phyloP scores from a whole-genome alignment of 2,797 vertebrate genomes.

The Sebastiscus albofasciatus region DNA sequence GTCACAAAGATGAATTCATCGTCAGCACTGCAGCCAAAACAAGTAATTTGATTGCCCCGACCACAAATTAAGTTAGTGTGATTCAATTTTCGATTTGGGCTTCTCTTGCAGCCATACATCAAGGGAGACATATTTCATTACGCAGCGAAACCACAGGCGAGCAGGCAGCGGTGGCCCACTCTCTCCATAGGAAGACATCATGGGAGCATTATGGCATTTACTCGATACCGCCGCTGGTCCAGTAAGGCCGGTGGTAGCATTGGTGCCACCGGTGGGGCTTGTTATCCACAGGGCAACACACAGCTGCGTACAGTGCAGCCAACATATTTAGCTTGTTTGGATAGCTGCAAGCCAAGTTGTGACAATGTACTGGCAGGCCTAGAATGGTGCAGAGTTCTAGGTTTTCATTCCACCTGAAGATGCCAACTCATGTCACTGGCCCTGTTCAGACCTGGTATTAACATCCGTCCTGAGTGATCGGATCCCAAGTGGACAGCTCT shows the following conservation, averaged over 20 bases:
- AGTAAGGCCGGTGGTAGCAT: conserved; percentile 21
- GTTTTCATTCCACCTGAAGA: background rate
- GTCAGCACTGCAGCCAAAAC: conserved; percentile 86
- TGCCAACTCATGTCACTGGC: background rate
- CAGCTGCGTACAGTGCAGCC: background rate
- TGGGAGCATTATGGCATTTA: conserved; percentile 81
- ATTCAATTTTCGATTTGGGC: conserved; percentile 89
- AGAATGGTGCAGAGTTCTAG: background rate
- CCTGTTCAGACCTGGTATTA: too few relatives aligned
- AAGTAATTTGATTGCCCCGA: conserved; percentile 89
- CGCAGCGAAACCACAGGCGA: conserved; percentile 79
- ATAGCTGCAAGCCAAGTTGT: conserved; percentile 16
- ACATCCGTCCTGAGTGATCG: too few relatives aligned
- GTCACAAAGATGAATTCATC: conserved; percentile 89
- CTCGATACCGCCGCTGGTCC: conserved; percentile 68
- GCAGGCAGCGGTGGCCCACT: conserved; percentile 63
- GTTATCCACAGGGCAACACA: conserved; percentile 54
- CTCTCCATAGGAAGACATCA: conserved; percentile 81
- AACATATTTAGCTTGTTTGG: conserved; percentile 33
- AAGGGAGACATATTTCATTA: conserved; percentile 89
- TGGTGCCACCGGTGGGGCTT: conserved; percentile 44
- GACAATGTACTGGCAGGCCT: conserved; percentile 26
- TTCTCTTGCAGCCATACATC: conserved; percentile 87
- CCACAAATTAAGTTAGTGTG: conserved; percentile 91
- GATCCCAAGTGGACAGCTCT: too few relatives aligned